phyloP scores from a whole-genome alignment of 2,888 invertebrate genomes.

The Acronicta alni region DNA sequence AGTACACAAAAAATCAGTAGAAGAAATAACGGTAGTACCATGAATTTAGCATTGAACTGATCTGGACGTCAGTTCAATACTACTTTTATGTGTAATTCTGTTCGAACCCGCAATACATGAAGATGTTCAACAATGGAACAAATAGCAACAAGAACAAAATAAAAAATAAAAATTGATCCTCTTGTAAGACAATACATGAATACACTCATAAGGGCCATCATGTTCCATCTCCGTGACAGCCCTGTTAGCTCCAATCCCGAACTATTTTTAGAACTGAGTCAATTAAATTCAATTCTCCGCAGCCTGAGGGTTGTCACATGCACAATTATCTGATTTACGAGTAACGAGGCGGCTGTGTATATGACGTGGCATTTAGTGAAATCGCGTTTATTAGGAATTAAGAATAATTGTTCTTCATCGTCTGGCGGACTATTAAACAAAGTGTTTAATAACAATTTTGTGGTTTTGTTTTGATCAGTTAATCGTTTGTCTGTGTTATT shows the following conservation, averaged over 20 bases:
- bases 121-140: conserved; percentile 3
- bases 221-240: conserved; percentile 46
- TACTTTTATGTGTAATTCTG: too few relatives aligned
- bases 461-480: conserved; percentile 56
- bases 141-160: not conserved
- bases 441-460: conserved; percentile 63
- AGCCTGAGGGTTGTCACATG: conserved; percentile 77
- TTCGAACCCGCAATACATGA: not conserved
- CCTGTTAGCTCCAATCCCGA: conserved; percentile 51
- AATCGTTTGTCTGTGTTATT: conserved; percentile 24
- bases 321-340: conserved; percentile 83
- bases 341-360: conserved; percentile 58
- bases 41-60: too few relatives aligned
- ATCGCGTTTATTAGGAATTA: conserved; percentile 77
- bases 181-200: conserved; percentile 30
- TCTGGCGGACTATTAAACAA: conserved; percentile 62
- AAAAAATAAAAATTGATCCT: conserved; percentile 13
- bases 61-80: too few relatives aligned
- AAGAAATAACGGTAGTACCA: not conserved
- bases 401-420: conserved; percentile 77
- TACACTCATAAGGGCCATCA: conserved; percentile 53
- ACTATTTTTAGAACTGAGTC: conserved; percentile 81
- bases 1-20: not conserved
- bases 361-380: conserved; percentile 65
- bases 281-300: conserved; percentile 85